Evolutionary conservation across 1,140 invertebrate genomes (phyloP).

Genomic region (Oedothorax gibbosus): DNA sequence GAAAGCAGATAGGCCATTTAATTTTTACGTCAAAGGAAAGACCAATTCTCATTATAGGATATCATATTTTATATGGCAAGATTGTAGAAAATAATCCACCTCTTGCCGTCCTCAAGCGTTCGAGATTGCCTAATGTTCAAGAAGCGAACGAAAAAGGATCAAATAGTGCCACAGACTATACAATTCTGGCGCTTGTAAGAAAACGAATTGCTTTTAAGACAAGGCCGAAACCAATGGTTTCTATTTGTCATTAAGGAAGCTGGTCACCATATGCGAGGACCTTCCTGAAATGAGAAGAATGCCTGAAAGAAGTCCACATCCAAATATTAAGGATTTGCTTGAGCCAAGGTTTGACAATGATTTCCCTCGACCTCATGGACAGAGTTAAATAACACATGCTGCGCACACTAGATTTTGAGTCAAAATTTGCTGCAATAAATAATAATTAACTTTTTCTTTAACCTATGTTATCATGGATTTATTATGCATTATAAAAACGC

Average conservation of each 20-base stretch:
- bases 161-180: slow-evolving; percentile 1
- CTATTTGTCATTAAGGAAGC: neutral
- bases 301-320: too few species aligned
- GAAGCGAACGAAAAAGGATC: neutral
- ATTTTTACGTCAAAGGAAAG: slow-evolving; percentile 30
- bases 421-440: too few species aligned
- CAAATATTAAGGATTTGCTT: too few species aligned
- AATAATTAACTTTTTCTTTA: too few species aligned
- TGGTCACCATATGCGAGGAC: too few species aligned
- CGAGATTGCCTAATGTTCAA: slow-evolving; percentile 2
- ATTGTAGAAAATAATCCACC: slow-evolving; percentile 19
- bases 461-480: too few species aligned
- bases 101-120: slow-evolving; percentile 27
- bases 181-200: slow-evolving; percentile 22
- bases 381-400: too few species aligned
- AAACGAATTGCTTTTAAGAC: slow-evolving; percentile 47
- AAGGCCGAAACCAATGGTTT: slow-evolving; percentile 50
- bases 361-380: too few species aligned
- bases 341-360: too few species aligned
- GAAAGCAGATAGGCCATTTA: slow-evolving; percentile 50
- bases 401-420: too few species aligned
- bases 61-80: slow-evolving; percentile 45
- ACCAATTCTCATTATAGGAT: slow-evolving; percentile 47
- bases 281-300: too few species aligned
- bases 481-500: too few species aligned